A percentile compares a stretch with the other conserved stretches of the same genome.
Evolutionary conservation across 2,797 vertebrate species (phyloP).

Genomic region (Adrianichthys oophorus): DNA sequence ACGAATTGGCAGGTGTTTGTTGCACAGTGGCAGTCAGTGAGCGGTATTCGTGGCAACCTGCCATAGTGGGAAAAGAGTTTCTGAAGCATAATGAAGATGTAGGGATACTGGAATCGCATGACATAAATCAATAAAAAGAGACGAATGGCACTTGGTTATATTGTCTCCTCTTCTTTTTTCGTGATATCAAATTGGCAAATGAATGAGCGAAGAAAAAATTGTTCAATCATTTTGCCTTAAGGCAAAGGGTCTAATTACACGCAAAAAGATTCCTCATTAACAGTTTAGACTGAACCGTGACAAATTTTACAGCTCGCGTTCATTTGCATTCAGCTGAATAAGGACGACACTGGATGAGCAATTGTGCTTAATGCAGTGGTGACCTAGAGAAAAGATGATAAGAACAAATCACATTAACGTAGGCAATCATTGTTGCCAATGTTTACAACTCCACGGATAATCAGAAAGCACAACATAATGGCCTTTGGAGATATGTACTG

Average conservation of each 20-base stretch:
- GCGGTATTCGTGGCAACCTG: constrained; percentile 38
- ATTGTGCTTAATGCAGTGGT: constrained; percentile 27
- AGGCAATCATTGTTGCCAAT: constrained; percentile 24
- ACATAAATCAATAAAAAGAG: constrained; percentile 4
- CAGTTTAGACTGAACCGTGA: constrained; percentile 24
- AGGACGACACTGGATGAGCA: constrained; percentile 13
- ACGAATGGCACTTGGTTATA: constrained; percentile 1
- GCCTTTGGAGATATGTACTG: constrained; percentile 7
- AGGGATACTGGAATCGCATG: constrained; percentile 10
- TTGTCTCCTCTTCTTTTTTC: too few species aligned
- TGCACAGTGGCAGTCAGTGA: constrained; percentile 33
- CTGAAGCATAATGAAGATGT: constrained; percentile 29
- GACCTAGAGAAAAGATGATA: constrained; percentile 47
- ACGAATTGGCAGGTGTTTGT: constrained; percentile 53
- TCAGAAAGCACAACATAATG: constrained; percentile 23
- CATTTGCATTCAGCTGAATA: constrained; percentile 23
- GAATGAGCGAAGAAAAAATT: constrained; percentile 12
- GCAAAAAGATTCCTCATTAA: constrained; percentile 25
- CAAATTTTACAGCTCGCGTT: constrained; percentile 33
- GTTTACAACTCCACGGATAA: constrained; percentile 46
- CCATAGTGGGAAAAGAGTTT: constrained; percentile 14
- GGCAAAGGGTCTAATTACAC: background rate
- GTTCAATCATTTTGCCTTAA: background rate
- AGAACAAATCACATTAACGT: constrained; percentile 46
- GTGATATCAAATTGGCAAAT: background rate